Percentiles rank a stretch among this genome's conserved stretches.
Evolutionary conservation across 1,140 invertebrate species (phyloP).

Genomic region (Zaprionus kolodkinae): DNA sequence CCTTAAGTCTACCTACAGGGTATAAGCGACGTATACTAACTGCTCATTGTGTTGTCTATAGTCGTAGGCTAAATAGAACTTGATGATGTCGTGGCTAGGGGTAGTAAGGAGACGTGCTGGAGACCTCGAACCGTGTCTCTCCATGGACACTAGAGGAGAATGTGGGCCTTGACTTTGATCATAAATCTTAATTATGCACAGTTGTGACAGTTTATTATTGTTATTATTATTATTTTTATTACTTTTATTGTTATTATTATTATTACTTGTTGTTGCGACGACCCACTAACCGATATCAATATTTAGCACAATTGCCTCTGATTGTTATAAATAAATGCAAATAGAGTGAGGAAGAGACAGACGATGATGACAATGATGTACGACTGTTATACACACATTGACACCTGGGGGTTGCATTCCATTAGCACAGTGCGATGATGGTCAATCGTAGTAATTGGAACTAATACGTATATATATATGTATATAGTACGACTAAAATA

Average conservation of each 20-base stretch:
- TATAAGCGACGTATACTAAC: not conserved
- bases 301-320: constrained; percentile 48
- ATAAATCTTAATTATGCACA: constrained; percentile 66
- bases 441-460: constrained; percentile 53
- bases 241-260: constrained; percentile 4
- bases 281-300: constrained; percentile 48
- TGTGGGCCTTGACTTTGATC: constrained; percentile 58
- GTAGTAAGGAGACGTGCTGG: no score
- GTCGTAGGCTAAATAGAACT: not conserved
- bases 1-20: not conserved
- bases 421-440: constrained; percentile 44
- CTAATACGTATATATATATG: constrained; percentile 43
- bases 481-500: constrained; percentile 5
- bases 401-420: constrained; percentile 45
- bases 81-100: no score
- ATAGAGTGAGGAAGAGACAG: not conserved
- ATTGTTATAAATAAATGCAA: constrained; percentile 32
- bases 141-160: not conserved
- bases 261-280: constrained; percentile 10
- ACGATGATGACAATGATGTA: not conserved
- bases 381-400: constrained; percentile 17
- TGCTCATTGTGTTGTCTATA: not conserved
- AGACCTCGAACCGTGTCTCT: no score
- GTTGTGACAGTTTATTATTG: constrained; percentile 41
- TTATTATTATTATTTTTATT: constrained; percentile 31